Percentiles rank a stretch among this genome's conserved stretches.
Conservation (phyloP, 2,113 vertebrate genomes). For the Sinocyclocheilus grahami region DNA sequence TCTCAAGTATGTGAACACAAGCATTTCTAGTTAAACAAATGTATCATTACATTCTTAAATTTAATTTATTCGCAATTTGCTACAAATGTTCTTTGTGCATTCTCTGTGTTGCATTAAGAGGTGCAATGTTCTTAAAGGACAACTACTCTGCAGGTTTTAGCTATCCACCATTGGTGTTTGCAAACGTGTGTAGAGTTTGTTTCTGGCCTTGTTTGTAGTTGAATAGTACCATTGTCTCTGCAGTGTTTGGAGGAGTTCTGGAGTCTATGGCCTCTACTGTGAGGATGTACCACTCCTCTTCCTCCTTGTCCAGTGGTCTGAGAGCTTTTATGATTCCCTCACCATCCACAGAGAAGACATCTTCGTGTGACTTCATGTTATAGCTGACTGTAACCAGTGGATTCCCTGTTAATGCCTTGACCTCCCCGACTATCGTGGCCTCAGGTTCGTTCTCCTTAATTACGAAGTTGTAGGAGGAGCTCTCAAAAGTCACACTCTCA, state of each 20-base stretch:
- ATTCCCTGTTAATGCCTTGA: slow-evolving; percentile 68
- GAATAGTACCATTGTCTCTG: slow-evolving; percentile 68
- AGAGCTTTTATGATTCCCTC: slow-evolving; percentile 67
- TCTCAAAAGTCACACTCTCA: slow-evolving; percentile 69
- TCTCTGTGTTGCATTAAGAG: neutral
- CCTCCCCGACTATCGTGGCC: slow-evolving; percentile 66
- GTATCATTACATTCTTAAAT: neutral
- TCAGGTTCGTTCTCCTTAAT: slow-evolving; percentile 65
- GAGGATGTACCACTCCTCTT: slow-evolving; percentile 71
- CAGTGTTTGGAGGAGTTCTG: slow-evolving; percentile 69
- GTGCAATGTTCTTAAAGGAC: neutral
- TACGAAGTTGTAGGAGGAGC: slow-evolving; percentile 75
- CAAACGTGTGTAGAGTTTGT: neutral
- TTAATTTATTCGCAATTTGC: neutral
- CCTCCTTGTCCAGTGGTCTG: slow-evolving; percentile 69
- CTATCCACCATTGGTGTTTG: neutral
- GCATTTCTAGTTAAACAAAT: neutral
- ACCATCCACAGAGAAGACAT: slow-evolving; percentile 71
- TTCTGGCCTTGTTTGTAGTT: neutral
- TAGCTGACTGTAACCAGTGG: slow-evolving; percentile 64
- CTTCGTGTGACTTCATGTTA: slow-evolving; percentile 65
- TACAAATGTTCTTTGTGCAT: neutral
- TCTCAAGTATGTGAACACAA: neutral
- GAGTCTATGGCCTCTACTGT: slow-evolving; percentile 76
- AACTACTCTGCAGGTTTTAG: neutral